These are phyloP conservation scores for Cepphus grylle DNA, from an alignment of 2,113 vertebrate genomes.

Conservation along the genomic window DNA sequence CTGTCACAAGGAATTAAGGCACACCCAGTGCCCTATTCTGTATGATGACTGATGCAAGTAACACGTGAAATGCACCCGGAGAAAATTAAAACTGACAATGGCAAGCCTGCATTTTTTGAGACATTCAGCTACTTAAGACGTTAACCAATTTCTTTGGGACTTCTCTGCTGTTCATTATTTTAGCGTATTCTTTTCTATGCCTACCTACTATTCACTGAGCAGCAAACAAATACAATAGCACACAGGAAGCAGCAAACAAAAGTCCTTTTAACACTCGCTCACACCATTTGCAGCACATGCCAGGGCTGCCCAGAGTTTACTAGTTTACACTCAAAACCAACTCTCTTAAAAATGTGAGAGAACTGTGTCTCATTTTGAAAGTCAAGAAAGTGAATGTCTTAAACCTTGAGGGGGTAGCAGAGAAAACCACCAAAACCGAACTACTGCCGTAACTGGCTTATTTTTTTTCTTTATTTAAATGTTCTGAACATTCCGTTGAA, in stretches of 20 bases:
- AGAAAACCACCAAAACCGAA: neutral
- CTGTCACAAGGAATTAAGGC: neutral
- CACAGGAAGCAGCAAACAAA: constrained; percentile 45
- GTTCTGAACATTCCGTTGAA: neutral
- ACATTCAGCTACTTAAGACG: neutral
- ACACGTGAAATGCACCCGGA: neutral
- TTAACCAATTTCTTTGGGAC: neutral
- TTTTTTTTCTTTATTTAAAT: neutral
- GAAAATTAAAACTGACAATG: constrained; percentile 29
- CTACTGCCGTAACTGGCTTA: neutral
- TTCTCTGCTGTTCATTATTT: neutral
- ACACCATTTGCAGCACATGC: neutral
- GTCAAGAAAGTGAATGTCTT: neutral
- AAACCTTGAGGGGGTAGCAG: neutral
- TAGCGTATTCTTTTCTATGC: neutral
- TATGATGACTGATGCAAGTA: neutral
- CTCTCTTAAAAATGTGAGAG: neutral
- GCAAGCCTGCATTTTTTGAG: neutral
- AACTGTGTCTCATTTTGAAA: neutral
- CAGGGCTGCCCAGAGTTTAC: neutral
- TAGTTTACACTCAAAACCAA: neutral
- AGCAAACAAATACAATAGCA: constrained; percentile 38
- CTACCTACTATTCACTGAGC: neutral
- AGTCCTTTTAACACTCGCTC: neutral
- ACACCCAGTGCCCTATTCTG: neutral